These are phyloP conservation scores for Oreotrochilus melanogaster DNA, from an alignment of 2,113 vertebrate genomes.

Conservation along the genomic window DNA sequence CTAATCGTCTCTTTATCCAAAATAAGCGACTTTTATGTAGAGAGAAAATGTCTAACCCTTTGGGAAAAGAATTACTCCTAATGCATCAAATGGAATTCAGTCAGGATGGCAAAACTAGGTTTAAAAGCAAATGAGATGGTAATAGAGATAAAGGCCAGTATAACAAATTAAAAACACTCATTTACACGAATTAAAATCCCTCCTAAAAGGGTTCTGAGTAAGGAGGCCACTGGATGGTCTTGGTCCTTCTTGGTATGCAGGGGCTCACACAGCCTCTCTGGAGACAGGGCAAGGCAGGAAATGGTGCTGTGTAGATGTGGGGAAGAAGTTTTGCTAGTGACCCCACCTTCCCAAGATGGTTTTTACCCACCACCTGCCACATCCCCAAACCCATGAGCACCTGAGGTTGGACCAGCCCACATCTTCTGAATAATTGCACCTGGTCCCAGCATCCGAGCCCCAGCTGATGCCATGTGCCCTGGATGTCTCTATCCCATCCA, in stretches of 20 bases:
- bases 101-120: slow-evolving; percentile 80
- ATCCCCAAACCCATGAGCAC: rapidly evolving
- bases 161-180: slow-evolving; percentile 87
- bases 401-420: neutral
- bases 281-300: neutral
- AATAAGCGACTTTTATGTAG: slow-evolving; percentile 87
- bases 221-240: slow-evolving; percentile 60
- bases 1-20: slow-evolving; percentile 88
- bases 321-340: neutral
- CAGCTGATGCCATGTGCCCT: rapidly evolving
- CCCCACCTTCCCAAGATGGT: neutral
- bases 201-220: slow-evolving; percentile 70
- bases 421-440: neutral
- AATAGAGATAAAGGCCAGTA: slow-evolving; percentile 85
- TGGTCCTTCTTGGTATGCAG: slow-evolving; percentile 1
- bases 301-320: neutral
- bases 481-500: neutral
- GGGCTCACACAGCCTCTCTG: neutral
- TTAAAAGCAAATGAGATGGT: slow-evolving; percentile 85
- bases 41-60: slow-evolving; percentile 84
- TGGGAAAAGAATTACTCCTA: slow-evolving; percentile 85
- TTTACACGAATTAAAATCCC: slow-evolving; percentile 83
- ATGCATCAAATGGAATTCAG: slow-evolving; percentile 85
- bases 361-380: neutral
- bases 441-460: neutral